A percentile compares a stretch with the other conserved stretches of the same genome.
phyloP scores from a whole-genome alignment of 2,113 vertebrate species.

The Phaetusa simplex region DNA sequence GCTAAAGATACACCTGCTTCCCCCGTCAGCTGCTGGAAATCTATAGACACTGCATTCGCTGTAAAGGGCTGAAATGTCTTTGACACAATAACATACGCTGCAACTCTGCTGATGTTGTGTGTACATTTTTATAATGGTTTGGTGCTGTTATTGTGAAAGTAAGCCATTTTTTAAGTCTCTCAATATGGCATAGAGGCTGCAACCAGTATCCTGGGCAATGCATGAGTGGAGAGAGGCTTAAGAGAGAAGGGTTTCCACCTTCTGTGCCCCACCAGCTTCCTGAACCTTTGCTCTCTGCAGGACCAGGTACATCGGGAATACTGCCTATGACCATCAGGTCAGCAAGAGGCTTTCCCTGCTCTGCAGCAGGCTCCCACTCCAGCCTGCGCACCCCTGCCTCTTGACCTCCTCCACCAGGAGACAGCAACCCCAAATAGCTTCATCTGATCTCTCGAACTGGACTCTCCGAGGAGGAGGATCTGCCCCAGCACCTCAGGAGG shows the following conservation, averaged over 20 bases:
- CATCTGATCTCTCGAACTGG: fast-evolving
- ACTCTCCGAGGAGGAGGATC: neutral
- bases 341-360: neutral
- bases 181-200: neutral
- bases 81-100: neutral
- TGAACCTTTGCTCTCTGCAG: neutral
- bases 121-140: neutral
- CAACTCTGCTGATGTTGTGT: neutral
- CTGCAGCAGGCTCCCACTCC: neutral
- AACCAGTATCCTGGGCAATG: neutral
- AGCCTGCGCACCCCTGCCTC: neutral
- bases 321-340: fast-evolving
- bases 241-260: neutral
- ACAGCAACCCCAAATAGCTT: neutral
- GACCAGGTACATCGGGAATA: neutral
- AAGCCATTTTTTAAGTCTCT: neutral
- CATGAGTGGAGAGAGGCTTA: neutral
- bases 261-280: neutral
- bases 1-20: neutral
- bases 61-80: neutral
- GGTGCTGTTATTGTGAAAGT: neutral
- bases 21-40: neutral
- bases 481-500: neutral
- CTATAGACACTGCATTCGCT: neutral
- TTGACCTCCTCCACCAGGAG: neutral